Evolutionary conservation across 1,140 invertebrate species (phyloP).

Genomic region (Diachasma alloeum): DNA sequence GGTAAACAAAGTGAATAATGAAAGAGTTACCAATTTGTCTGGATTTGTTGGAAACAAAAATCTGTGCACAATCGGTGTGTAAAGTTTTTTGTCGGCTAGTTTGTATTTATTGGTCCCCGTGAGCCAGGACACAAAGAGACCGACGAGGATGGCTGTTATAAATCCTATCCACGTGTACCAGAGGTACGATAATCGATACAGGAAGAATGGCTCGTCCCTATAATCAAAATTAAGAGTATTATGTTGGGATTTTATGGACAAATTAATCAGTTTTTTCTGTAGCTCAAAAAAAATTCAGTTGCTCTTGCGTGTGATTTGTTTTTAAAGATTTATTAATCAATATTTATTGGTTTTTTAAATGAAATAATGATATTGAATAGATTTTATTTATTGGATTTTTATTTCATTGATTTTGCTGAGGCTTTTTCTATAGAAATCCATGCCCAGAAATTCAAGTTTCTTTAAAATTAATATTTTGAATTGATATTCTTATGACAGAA

Average conservation of each 20-base stretch:
- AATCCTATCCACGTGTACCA: conserved; percentile 76
- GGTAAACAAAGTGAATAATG: not conserved
- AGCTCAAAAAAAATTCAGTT: too few relatives aligned
- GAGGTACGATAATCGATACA: conserved; percentile 73
- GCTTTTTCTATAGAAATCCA: too few relatives aligned
- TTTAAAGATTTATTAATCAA: too few relatives aligned
- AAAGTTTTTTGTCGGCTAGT: conserved; percentile 50
- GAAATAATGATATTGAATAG: too few relatives aligned
- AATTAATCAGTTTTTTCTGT: too few relatives aligned
- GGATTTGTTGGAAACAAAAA: conserved; percentile 11
- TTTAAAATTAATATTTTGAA: too few relatives aligned
- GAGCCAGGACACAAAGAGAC: conserved; percentile 74
- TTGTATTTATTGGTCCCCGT: conserved; percentile 67
- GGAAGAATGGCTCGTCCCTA: conserved; percentile 65
- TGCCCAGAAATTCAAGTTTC: too few relatives aligned
- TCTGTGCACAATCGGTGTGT: conserved; percentile 53
- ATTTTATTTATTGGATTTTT: too few relatives aligned
- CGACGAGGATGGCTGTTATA: conserved; percentile 72
- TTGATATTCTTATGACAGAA: too few relatives aligned
- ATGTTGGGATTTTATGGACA: not conserved
- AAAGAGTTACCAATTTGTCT: conserved; percentile 24
- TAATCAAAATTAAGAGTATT: conserved; percentile 27
- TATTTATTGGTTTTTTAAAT: too few relatives aligned
- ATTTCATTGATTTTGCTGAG: too few relatives aligned
- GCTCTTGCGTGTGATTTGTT: too few relatives aligned